Base-by-base conservation (phyloP, 2,888 invertebrate genomes). In the Hydropsyche betteni region DNA sequence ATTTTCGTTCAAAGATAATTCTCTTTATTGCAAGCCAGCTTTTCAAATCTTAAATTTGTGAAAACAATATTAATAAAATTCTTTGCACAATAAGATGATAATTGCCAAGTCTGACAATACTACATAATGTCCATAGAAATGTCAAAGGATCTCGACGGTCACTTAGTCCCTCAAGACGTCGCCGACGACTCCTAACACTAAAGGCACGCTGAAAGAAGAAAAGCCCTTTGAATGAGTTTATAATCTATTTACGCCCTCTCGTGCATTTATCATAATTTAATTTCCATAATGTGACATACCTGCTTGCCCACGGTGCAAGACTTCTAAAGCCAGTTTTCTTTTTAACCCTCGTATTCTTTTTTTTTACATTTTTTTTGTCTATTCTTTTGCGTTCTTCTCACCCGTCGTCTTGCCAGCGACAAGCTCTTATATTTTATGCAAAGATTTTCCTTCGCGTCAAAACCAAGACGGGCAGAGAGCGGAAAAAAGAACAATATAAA, bases 221-320 rank as follows among this genome's bases (percentile, higher is more conserved):
- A 77, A 77, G 79, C 77, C 76, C 75, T 76, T 78, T 79, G 77
- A 79, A 79, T 78, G 79, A 77, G 76, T 79, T 79, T 79, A 77
- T 79, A 79, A 79, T 79, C 79, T 78, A 79, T 79, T 79, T 79
- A 79, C 76, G 77, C 79, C 75, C 76, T 79, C 79, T 76, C 77
- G 75, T 79, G 79, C 79, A 79, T 79, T 79, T 79, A 77, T 79
- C 79, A 79, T 79, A 79, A 79, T 79, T 78, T 79, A 79, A 79
- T 79, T 79, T 79, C 76, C 79, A 79, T 79, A 79, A 79, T 75
- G 77, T 69, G 75, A 79, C 76, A 74, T 74, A 76, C 77, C 78
- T 76, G 76, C 70, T 69, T 69, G 75, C 75, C 51, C 77, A 64
- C 61, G 77, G 71, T 64, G 76, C 72, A 70, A 73, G 75, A 70